phyloP scores from a whole-genome alignment of 2,797 vertebrate genomes.

The Cryptoprocta ferox region DNA sequence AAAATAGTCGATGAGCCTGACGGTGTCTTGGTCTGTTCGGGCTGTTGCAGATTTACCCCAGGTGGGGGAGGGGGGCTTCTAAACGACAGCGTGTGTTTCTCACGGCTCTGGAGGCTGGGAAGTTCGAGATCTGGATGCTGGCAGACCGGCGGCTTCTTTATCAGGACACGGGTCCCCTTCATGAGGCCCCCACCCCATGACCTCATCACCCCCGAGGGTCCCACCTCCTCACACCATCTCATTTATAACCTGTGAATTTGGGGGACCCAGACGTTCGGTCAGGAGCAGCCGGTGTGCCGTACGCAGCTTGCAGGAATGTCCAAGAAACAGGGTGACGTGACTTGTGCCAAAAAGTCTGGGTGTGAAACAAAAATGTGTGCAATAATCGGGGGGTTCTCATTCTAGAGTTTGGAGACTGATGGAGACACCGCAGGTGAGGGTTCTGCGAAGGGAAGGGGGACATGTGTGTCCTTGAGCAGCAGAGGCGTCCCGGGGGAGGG shows the following conservation, averaged over 20 bases:
- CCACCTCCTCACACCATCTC: background rate
- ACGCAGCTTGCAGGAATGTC: background rate
- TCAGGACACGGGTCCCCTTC: background rate
- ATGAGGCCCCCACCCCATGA: too few relatives aligned
- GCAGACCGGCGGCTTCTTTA: background rate
- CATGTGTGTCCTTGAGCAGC: background rate
- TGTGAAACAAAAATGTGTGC: background rate
- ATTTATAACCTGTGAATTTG: background rate
- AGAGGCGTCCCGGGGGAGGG: too few relatives aligned
- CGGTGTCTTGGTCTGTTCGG: background rate
- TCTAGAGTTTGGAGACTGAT: background rate
- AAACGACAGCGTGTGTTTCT: background rate
- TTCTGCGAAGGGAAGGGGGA: background rate
- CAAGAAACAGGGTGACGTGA: background rate
- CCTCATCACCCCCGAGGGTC: background rate
- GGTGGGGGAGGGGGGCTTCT: background rate
- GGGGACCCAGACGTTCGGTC: background rate
- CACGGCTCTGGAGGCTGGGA: background rate
- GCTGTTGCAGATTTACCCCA: background rate
- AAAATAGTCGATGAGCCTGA: background rate
- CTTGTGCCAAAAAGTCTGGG: background rate
- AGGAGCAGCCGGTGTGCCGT: rapidly evolving
- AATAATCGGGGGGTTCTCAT: background rate
- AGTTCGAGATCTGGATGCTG: background rate
- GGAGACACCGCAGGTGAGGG: background rate